A percentile compares a stretch with the other conserved stretches of the same genome.
These are phyloP conservation scores for Eidolon helvum DNA, from an alignment of 2,113 vertebrate genomes.

Conservation along the genomic window DNA sequence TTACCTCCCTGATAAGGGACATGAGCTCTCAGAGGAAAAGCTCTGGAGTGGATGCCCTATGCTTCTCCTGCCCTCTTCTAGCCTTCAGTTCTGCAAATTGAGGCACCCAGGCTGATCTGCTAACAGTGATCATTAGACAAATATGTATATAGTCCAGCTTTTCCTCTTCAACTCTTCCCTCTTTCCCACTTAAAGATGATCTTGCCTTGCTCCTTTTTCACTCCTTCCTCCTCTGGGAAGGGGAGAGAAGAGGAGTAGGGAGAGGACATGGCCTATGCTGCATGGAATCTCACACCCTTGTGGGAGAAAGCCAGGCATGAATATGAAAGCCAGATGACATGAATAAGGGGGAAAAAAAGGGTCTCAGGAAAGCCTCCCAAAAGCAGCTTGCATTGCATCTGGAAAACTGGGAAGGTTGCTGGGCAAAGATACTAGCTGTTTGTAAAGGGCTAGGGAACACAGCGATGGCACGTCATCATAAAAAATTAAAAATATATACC, in stretches of 20 bases:
- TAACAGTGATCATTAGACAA: not conserved
- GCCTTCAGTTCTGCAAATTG: not conserved
- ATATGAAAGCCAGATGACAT: not conserved
- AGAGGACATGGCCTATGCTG: not conserved
- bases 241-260: not conserved
- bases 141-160: not conserved
- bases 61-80: not conserved
- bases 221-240: not conserved
- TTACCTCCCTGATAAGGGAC: not conserved
- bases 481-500: not conserved
- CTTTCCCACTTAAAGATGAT: not conserved
- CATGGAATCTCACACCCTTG: not conserved
- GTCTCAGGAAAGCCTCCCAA: not conserved
- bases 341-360: not conserved
- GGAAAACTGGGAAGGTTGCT: not conserved
- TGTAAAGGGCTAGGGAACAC: not conserved
- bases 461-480: not conserved
- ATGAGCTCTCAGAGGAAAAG: not conserved
- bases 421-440: not conserved
- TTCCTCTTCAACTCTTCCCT: not conserved
- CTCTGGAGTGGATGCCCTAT: too few relatives aligned
- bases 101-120: not conserved
- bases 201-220: not conserved
- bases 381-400: not conserved
- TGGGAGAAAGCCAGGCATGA: not conserved